These are phyloP conservation scores for Drosophila elegans DNA, from an alignment of 1,140 invertebrate species.

Conservation along the genomic window DNA sequence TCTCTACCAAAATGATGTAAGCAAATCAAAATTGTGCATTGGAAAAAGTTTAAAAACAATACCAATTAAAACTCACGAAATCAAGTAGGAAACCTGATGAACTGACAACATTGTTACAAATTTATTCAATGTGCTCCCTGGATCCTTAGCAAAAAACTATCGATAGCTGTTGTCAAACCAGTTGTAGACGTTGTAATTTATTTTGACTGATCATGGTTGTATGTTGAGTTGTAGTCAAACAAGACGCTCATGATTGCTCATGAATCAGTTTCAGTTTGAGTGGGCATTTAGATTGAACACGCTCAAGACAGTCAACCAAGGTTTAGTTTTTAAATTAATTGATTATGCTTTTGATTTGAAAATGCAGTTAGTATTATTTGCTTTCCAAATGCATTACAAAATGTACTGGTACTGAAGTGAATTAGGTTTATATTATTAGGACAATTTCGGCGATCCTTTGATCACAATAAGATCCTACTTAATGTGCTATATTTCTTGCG, in stretches of 20 bases:
- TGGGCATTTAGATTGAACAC: slow-evolving; percentile 16
- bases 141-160: slow-evolving; percentile 17
- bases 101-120: neutral
- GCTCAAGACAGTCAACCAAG: slow-evolving; percentile 22
- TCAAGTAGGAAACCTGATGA: neutral
- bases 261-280: slow-evolving; percentile 36
- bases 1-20: no score
- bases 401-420: neutral
- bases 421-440: neutral
- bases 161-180: slow-evolving; percentile 27
- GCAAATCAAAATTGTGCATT: no score
- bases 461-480: neutral
- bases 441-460: neutral
- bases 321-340: slow-evolving; percentile 28
- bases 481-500: no score
- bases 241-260: slow-evolving; percentile 44
- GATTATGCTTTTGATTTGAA: slow-evolving; percentile 23
- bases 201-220: slow-evolving; percentile 34
- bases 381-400: neutral
- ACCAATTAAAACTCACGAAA: neutral
- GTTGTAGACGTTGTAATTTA: slow-evolving; percentile 28
- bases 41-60: no score
- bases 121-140: neutral
- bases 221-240: slow-evolving; percentile 34
- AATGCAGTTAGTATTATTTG: neutral